phyloP scores from a whole-genome alignment of 2,888 invertebrate species.

The Campoletis raptor region DNA sequence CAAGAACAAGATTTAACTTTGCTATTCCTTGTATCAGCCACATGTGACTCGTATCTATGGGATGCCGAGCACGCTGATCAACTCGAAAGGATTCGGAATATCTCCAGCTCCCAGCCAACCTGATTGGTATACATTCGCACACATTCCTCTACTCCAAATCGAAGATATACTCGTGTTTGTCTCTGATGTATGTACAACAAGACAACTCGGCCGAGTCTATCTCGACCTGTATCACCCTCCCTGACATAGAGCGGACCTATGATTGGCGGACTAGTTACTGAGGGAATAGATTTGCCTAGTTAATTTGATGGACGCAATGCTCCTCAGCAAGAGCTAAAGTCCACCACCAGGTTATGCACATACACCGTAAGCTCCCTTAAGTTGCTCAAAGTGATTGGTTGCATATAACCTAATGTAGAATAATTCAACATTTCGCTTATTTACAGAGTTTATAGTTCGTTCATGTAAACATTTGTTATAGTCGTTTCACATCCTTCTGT shows the following conservation, averaged over 20 bases:
- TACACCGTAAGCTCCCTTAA: slow-evolving; percentile 21
- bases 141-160: slow-evolving; percentile 39
- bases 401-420: slow-evolving; percentile 2
- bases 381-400: slow-evolving; percentile 30
- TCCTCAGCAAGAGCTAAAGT: slow-evolving; percentile 30
- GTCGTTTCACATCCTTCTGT: slow-evolving; percentile 9
- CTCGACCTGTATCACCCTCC: slow-evolving; percentile 41
- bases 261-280: slow-evolving; percentile 55
- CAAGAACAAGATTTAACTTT: slow-evolving; percentile 13
- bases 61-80: slow-evolving; percentile 53
- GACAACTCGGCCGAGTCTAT: slow-evolving; percentile 59
- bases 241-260: slow-evolving; percentile 21
- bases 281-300: slow-evolving; percentile 32
- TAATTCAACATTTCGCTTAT: slow-evolving; percentile 27
- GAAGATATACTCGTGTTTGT: slow-evolving; percentile 63
- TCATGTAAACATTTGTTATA: not conserved
- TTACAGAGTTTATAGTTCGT: not conserved
- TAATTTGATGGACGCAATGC: slow-evolving; percentile 49
- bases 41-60: slow-evolving; percentile 57
- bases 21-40: slow-evolving; percentile 27
- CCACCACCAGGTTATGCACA: slow-evolving; percentile 21
- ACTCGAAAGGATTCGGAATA: slow-evolving; percentile 26
- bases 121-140: slow-evolving; percentile 63
- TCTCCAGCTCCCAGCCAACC: slow-evolving; percentile 45
- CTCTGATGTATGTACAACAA: slow-evolving; percentile 42